Evolutionary conservation across 1,140 invertebrate species (phyloP), one percentile per base, ranked within the genome.

Genomic region (Scaptomyza montana): DNA sequence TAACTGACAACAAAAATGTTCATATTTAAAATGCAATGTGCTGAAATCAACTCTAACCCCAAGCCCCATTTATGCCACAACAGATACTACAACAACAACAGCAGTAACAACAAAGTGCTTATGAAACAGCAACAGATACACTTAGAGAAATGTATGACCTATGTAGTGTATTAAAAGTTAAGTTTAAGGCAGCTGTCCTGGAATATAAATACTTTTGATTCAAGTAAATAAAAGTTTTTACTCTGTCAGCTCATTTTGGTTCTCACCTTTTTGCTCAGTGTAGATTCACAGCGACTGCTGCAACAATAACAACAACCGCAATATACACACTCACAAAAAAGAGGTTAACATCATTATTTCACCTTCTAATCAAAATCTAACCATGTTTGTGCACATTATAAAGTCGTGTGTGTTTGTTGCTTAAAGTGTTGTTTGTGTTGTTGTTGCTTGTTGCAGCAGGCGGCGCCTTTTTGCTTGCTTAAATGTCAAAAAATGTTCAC

Each of bases 341-440:
- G 84, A 74, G 84, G 84, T 89, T 89, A 89, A 89, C 84, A 89
- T 89, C 84, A 89, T 89, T 89, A 89, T 89, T 89, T 89, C 84
- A 89, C 84, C 84, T 89, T 89, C 85, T 89, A 89, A 89, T 89
- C 84, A 89, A 89, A 89, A 89, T 89, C 84, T 71, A 60, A 39
- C 66, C 82, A 81, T 70, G 60, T 64, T 59, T 54, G 59, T 50
- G 51, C 56, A 59, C 56, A 68, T 68, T 68, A 62, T 56, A 49
- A 49, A 64, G 55, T 60, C 61, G 33, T 55, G 50, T 62, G 51
- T 74, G 54, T 25, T 43, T 74, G 54, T 25, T 43, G 62, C 39
- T 25, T 43, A 43, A 43, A 43, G 33, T 56, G 36, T 56, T 51
- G 60, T 21, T 12, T 57, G 64, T 51, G 43, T n/a, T 59, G 60